Conservation (phyloP, 2,797 vertebrate genomes). For the Coracias cyanogaster region DNA sequence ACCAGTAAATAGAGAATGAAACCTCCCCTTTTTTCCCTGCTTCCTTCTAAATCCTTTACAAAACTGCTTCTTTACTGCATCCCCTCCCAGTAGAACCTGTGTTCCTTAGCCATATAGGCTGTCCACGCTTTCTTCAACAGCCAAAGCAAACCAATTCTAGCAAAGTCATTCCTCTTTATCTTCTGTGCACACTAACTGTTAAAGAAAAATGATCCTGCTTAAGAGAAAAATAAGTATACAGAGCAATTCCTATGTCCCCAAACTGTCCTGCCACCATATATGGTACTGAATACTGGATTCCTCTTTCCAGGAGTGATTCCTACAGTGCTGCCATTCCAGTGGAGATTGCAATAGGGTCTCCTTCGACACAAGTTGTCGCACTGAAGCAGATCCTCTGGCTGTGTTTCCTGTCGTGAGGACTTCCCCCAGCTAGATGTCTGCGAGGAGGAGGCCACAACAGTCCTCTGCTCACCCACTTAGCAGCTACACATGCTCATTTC, state of each 20-base stretch:
- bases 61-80: background rate
- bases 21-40: background rate
- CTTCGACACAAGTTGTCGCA: background rate
- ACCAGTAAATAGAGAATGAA: background rate
- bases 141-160: background rate
- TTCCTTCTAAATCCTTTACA: background rate
- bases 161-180: background rate
- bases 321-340: background rate
- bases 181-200: too few relatives aligned
- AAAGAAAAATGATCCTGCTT: background rate
- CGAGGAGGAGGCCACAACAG: background rate
- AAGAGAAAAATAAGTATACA: background rate
- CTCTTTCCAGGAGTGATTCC: background rate
- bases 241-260: background rate
- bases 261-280: background rate
- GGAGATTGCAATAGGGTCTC: background rate
- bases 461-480: background rate
- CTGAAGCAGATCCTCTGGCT: background rate
- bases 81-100: background rate
- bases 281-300: background rate
- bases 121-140: background rate
- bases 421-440: background rate
- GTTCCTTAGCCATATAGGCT: background rate
- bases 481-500: background rate
- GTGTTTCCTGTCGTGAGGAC: background rate